A percentile compares a stretch with the other conserved stretches of the same genome.
phyloP scores from a whole-genome alignment of 2,888 invertebrate genomes.

The Cephus spinipes region DNA sequence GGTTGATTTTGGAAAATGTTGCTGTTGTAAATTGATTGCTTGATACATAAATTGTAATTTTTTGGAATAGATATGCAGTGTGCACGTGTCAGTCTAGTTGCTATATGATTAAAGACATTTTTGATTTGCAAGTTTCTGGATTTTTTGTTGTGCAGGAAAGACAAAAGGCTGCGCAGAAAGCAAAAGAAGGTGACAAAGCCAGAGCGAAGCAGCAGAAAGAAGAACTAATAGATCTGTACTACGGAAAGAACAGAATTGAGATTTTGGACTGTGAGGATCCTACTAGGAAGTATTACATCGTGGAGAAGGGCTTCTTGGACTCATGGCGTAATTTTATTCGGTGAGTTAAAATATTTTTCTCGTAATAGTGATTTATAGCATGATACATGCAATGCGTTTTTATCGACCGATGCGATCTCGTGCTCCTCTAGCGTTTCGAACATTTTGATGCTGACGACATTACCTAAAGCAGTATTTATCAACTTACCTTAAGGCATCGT shows the following conservation, averaged over 20 bases:
- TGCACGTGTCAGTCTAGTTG: neutral
- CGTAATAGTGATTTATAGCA: neutral
- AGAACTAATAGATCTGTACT: conserved; percentile 54
- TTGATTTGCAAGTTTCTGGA: neutral
- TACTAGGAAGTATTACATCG: conserved; percentile 49
- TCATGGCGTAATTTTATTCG: conserved; percentile 59
- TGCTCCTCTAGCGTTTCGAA: neutral
- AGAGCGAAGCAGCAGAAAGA: conserved; percentile 59
- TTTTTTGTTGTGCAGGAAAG: conserved; percentile 36
- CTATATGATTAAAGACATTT: neutral
- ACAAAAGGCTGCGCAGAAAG: conserved; percentile 52
- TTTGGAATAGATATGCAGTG: too few relatives aligned
- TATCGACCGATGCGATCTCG: neutral
- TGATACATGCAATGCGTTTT: neutral
- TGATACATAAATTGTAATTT: too few relatives aligned
- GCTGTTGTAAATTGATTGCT: too few relatives aligned
- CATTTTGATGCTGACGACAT: neutral
- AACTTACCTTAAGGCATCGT: neutral
- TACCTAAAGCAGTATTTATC: too few relatives aligned
- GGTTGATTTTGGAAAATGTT: too few relatives aligned
- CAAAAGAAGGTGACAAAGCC: conserved; percentile 59
- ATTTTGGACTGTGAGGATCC: conserved; percentile 45
- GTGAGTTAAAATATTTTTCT: conserved; percentile 45
- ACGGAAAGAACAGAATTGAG: conserved; percentile 51
- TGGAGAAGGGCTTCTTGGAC: conserved; percentile 58